phyloP scores from a whole-genome alignment of 2,797 vertebrate species.

The Capromys pilorides region DNA sequence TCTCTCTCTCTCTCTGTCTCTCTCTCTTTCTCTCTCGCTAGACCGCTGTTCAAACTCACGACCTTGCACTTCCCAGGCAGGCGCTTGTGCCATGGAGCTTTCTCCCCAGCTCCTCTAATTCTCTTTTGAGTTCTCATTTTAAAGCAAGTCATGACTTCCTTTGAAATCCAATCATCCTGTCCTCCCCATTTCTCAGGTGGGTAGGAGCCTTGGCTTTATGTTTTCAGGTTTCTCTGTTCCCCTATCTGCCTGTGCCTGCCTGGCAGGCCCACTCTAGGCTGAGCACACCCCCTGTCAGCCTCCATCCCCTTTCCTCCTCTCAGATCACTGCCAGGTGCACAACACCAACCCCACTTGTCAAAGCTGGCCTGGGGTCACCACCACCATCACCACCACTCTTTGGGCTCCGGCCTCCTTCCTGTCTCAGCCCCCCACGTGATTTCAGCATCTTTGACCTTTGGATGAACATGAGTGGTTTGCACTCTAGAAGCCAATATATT shows the following conservation, averaged over 20 bases:
- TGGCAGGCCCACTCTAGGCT: not conserved
- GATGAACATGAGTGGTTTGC: slow-evolving; percentile 18
- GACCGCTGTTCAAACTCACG: too few relatives aligned
- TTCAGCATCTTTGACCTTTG: not conserved
- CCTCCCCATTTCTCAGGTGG: not conserved
- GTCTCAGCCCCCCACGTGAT: not conserved
- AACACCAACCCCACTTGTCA: not conserved
- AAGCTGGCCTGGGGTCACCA: not conserved
- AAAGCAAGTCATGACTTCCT: not conserved
- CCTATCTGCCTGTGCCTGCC: not conserved
- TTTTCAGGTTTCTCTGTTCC: not conserved
- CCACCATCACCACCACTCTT: not conserved
- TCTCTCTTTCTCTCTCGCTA: too few relatives aligned
- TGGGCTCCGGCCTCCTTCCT: not conserved
- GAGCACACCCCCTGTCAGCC: not conserved
- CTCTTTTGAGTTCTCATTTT: not conserved
- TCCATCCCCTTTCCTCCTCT: not conserved
- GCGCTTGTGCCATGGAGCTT: too few relatives aligned
- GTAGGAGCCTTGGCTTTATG: not conserved
- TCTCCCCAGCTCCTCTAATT: too few relatives aligned
- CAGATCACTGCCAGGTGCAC: not conserved
- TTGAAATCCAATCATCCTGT: not conserved
- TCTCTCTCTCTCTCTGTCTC: too few relatives aligned
- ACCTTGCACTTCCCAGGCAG: too few relatives aligned
- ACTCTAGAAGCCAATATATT: not conserved